Conservation (phyloP, 1,140 invertebrate species). For the Tetramorium parvispinum region DNA sequence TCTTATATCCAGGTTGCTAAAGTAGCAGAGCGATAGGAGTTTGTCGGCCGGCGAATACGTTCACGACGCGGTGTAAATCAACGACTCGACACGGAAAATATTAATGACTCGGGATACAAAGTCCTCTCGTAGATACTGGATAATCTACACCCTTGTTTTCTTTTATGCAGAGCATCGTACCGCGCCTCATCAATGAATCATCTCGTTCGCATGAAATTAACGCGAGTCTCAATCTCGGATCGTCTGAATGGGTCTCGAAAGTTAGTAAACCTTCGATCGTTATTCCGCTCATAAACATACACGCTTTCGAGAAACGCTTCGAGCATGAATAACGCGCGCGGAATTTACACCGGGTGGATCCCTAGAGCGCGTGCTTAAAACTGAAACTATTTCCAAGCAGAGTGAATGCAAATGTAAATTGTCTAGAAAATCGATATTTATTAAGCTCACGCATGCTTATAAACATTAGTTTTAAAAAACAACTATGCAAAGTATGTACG, state of each 20-base stretch:
- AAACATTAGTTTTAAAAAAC: constrained; percentile 17
- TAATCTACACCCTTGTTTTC: constrained; percentile 66
- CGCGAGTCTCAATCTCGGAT: constrained; percentile 34
- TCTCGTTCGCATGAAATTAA: constrained; percentile 33
- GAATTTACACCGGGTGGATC: constrained; percentile 31
- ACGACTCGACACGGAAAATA: constrained; percentile 61
- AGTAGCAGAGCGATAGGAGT: constrained; percentile 44
- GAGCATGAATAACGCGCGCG: constrained; percentile 39
- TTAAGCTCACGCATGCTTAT: not conserved
- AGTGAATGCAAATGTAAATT: constrained; percentile 23
- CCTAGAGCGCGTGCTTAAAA: constrained; percentile 12
- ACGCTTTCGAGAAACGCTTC: constrained; percentile 41
- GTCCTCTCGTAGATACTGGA: constrained; percentile 66
- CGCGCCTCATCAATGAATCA: constrained; percentile 64
- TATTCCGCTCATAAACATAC: constrained; percentile 45
- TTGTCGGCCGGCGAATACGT: constrained; percentile 54
- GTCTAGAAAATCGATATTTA: constrained; percentile 26
- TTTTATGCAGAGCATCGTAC: constrained; percentile 35
- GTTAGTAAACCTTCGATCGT: constrained; percentile 42
- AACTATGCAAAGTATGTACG: not conserved
- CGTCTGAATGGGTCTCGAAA: constrained; percentile 38
- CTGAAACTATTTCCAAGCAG: constrained; percentile 38
- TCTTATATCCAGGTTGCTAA: constrained; percentile 3
- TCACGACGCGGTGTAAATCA: constrained; percentile 51
- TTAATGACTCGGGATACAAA: constrained; percentile 69